phyloP scores from a whole-genome alignment of 1,140 invertebrate genomes.

The Paraescarpia echinospica region DNA sequence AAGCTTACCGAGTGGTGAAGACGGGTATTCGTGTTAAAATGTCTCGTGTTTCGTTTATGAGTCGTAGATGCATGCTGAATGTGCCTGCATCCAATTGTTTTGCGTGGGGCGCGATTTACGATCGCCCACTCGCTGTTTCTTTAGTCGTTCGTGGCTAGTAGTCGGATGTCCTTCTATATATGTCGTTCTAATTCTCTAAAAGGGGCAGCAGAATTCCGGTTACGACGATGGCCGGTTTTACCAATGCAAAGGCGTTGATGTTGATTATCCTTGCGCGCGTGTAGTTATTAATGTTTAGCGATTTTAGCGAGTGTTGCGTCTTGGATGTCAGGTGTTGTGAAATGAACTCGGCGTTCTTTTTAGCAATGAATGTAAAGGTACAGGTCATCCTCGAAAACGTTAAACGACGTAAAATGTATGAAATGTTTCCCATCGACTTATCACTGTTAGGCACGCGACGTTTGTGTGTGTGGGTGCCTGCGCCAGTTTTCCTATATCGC shows the following conservation, averaged over 20 bases:
- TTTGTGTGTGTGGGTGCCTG: no score
- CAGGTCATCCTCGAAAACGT: neutral
- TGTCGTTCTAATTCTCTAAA: neutral
- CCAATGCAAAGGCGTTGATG: neutral
- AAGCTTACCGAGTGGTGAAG: neutral
- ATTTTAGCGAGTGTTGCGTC: neutral
- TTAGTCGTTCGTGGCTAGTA: neutral
- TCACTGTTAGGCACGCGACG: neutral
- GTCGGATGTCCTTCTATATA: neutral
- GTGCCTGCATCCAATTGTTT: neutral
- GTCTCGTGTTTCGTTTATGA: neutral
- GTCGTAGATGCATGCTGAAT: neutral
- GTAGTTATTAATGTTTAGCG: neutral
- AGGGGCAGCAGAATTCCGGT: neutral
- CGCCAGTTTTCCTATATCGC: neutral
- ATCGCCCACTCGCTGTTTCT: neutral
- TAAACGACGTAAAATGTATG: neutral
- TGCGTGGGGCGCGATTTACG: neutral
- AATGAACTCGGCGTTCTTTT: neutral
- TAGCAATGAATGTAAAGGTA: neutral
- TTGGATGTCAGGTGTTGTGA: neutral
- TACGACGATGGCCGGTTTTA: neutral
- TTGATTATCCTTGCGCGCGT: neutral
- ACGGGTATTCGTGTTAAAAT: neutral
- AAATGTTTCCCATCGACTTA: neutral